Conservation (phyloP, 2,888 invertebrate species). For the Agriopis aurantiaria region DNA sequence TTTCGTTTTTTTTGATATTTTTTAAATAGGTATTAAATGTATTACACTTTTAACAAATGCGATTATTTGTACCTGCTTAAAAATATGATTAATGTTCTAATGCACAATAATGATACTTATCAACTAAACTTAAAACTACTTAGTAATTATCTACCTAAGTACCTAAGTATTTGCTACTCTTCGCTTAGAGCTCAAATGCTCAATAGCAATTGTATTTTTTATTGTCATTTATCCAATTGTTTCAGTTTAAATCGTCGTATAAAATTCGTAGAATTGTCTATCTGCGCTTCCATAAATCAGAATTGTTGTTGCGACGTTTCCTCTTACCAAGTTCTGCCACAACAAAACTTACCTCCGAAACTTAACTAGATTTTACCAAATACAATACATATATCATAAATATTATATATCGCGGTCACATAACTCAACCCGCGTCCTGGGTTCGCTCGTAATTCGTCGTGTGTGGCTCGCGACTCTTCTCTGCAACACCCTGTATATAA, state of each 20-base stretch:
- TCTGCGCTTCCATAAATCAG: conserved; percentile 16
- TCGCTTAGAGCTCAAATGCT: too few species aligned
- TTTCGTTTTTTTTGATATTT: too few species aligned
- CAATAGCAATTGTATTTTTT: too few species aligned
- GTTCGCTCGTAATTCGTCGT: conserved; percentile 82
- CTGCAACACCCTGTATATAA: conserved; percentile 63
- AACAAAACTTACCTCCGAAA: conserved; percentile 46
- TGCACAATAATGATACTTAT: too few species aligned
- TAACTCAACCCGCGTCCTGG: conserved; percentile 77
- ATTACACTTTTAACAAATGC: too few species aligned
- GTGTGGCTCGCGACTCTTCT: conserved; percentile 83
- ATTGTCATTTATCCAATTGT: neutral
- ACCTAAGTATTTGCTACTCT: too few species aligned
- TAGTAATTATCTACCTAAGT: too few species aligned
- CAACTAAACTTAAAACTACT: too few species aligned
- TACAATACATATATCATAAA: conserved; percentile 75
- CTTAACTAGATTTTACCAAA: conserved; percentile 64
- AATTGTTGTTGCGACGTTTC: conserved; percentile 21
- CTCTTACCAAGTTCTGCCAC: conserved; percentile 22
- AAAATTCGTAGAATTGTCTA: conserved; percentile 13
- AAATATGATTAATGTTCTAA: too few species aligned
- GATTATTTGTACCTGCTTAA: too few species aligned
- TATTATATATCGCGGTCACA: conserved; percentile 77
- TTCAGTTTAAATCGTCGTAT: neutral
- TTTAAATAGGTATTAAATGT: too few species aligned